These are phyloP conservation scores for Myrmophylax atrothorax DNA, from an alignment of 2,113 vertebrate genomes.

Conservation along the genomic window DNA sequence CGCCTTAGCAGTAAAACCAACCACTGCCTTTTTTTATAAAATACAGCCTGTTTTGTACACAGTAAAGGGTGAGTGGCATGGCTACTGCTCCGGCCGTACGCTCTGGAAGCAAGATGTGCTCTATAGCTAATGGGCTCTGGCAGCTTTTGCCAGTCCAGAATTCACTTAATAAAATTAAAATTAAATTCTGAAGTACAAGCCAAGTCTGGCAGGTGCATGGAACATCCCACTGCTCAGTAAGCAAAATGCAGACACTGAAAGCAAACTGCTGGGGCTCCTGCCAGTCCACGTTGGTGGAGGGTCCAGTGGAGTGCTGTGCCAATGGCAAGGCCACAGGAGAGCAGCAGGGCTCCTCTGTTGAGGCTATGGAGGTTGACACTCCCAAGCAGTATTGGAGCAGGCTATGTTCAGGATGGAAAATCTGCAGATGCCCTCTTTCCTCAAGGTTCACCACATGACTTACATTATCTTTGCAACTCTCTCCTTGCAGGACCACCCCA, in stretches of 20 bases:
- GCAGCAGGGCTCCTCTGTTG: background rate
- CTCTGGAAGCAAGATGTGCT: background rate
- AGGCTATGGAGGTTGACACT: background rate
- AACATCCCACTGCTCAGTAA: background rate
- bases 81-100: background rate
- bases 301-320: background rate
- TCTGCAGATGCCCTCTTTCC: background rate
- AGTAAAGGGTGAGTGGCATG: background rate
- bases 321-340: background rate
- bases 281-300: background rate
- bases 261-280: background rate
- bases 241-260: background rate
- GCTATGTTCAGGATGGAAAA: background rate
- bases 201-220: conserved; percentile 20
- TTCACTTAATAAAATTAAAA: conserved; percentile 58
- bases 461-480: background rate
- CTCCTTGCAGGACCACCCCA: background rate
- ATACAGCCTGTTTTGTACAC: background rate
- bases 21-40: background rate
- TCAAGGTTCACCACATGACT: background rate
- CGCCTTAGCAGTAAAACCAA: background rate
- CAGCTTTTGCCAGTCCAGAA: conserved; percentile 13
- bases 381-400: background rate
- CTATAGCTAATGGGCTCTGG: background rate
- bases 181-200: conserved; percentile 28